Evolutionary conservation across 30 jellyfish, hydroid and myxozoan genomes (phyloP), one percentile per base, ranked within the genome.

Genomic region (Cassiopea andromeda): DNA sequence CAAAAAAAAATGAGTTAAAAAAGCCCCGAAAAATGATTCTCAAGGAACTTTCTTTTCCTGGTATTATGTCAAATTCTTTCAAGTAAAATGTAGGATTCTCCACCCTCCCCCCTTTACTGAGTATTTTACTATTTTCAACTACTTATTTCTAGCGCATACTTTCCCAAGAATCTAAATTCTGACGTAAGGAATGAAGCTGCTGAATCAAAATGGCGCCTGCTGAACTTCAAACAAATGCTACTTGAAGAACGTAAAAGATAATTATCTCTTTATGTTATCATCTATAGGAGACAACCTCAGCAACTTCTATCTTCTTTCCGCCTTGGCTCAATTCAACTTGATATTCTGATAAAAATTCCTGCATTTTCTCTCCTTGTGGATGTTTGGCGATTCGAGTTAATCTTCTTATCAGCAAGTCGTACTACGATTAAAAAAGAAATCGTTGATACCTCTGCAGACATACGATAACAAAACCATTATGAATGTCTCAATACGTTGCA

Each of bases 341-440:
- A 77, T 60, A 91, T 54, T 87, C 84, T 61, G 93, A 83, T 14
- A 94, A 77, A 48, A 94, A 90, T 74, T 91, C 95, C 60, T 90
- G 96, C 76, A 91, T 84, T 27, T 69, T 86, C 27, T 84, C 90
- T 27, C 97, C 97, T 1, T 79, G 76, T 12, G 92, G 95, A 77
- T 91, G 99, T 60, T 83, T 78, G 14, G 95, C 93, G 18, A 94
- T 87, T 75, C 96, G 91, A 44, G 93, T 87, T 38, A 94, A 78
- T 64, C 99, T 82, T 54, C 83, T 69, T 44, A 90, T 27, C 77
- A 90, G 15, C 48, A 90, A 68, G 10, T 90, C 93, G 75, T 67
- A 83, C 97, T 90, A 89, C 17, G 66, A 54, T 13, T 54, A 54
- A 72, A 54, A 57, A 49, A 73, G 57, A 75, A 6, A 54, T 6